These are phyloP conservation scores for Tapera naevia DNA, from an alignment of 2,797 vertebrate species.

Conservation along the genomic window DNA sequence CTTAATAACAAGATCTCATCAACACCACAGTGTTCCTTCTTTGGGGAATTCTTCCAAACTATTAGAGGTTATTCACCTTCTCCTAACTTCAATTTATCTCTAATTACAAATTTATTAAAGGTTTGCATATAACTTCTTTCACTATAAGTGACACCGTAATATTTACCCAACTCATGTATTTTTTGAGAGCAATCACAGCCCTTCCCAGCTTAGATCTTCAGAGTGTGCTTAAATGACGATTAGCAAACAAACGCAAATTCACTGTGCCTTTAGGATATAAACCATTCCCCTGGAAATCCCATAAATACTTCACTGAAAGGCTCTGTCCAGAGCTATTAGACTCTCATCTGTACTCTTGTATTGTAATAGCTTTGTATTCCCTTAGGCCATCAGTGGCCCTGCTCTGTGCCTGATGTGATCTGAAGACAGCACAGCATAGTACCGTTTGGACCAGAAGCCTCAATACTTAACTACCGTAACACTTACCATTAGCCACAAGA, in stretches of 20 bases:
- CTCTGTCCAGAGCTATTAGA: background rate
- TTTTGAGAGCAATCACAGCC: background rate
- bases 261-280: background rate
- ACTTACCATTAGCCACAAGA: background rate
- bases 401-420: background rate
- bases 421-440: background rate
- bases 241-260: background rate
- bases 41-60: background rate
- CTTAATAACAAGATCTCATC: background rate
- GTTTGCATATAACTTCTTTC: background rate
- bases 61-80: background rate
- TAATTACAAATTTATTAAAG: background rate
- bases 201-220: background rate
- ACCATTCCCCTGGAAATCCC: background rate
- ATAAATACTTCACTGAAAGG: background rate
- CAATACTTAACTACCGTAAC: background rate
- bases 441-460: background rate
- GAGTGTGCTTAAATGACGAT: background rate
- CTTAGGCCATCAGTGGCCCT: background rate
- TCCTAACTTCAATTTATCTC: background rate
- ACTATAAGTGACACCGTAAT: background rate
- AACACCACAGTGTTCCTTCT: background rate
- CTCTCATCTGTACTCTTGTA: background rate
- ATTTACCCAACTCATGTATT: background rate
- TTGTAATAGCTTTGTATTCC: background rate